Base-by-base conservation (phyloP, 2,113 vertebrate species). In the Cynopterus brachyotis region DNA sequence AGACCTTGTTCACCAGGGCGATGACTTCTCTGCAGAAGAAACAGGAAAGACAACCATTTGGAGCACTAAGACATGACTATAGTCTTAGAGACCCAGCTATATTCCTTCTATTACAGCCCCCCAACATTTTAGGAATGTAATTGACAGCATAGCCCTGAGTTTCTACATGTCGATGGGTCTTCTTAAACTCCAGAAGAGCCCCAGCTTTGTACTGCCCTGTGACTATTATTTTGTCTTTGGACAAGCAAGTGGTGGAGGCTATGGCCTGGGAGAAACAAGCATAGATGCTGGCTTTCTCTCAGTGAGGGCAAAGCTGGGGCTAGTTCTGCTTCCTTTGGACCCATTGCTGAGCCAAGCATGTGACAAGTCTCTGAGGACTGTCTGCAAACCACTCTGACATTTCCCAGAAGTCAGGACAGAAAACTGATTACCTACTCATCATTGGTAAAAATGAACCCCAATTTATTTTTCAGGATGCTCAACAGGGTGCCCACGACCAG, bases 391-490 rank as follows among this genome's bases (percentile, higher is more conserved):
- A 5, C 66, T 30, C 20, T 32, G 55, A 69, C 62, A 20, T 53
- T 30, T 78, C 72, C 82, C 84, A 11, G 30, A 35, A 42, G 22
- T 3, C 2, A 22, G 9, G 9, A 2, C 42, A 22, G 89, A 70
- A 76, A 62, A 73, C 76, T 9, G 67, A 22, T 4, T 78, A 99
- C 99, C 98, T 98, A 99, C 99, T 97, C 88, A 47, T 99, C 99
- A 0, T 37, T 92, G 40, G 99, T 99, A 88, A 99, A 99, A 62
- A 99, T 96, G 53, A 97, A 98, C 15, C 99, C 99, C 91, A 99
- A 98, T 47, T 99, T 78, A 0, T 98, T 94, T 98, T 98, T 99
- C 0, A 98, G 80, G 28, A 98, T 73, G 0, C 91, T 97, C 45
- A 99, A 89, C 40, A 99, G 20, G 13, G 95, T 1, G 20, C 73